Evolutionary conservation across 2,113 vertebrate genomes (phyloP).

Genomic region (Bungarus multicinctus): DNA sequence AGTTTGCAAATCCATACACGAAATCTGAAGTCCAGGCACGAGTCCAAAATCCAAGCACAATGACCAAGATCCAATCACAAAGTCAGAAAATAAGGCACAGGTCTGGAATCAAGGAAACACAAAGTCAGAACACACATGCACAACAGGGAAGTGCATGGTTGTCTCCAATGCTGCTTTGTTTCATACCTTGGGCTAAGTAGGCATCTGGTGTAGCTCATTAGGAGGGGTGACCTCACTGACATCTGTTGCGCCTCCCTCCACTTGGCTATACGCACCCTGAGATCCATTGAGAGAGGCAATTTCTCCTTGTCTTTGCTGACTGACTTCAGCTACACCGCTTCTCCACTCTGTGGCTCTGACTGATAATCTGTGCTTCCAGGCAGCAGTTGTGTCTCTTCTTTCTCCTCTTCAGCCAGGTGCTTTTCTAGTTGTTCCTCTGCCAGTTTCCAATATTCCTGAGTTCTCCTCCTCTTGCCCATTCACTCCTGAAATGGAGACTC

Average conservation of each 20-base stretch:
- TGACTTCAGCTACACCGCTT: background rate
- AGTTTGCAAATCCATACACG: background rate
- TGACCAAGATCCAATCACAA: background rate
- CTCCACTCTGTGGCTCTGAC: background rate
- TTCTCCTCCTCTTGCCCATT: background rate
- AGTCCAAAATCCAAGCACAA: background rate
- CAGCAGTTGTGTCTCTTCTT: background rate
- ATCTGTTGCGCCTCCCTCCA: background rate
- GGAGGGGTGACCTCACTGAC: background rate
- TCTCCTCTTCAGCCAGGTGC: background rate
- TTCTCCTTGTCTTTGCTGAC: background rate
- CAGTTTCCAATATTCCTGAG: background rate
- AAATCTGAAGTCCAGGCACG: background rate
- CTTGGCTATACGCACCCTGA: background rate
- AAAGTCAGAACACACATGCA: too few species aligned
- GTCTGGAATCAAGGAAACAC: background rate
- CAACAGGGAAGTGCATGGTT: background rate
- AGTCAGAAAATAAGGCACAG: background rate
- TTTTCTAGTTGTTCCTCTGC: background rate
- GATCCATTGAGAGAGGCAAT: background rate
- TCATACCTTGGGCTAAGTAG: too few species aligned
- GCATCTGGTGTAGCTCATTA: too few species aligned
- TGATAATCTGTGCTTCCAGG: background rate
- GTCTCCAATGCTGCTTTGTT: too few species aligned
- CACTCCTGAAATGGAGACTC: background rate